Base-by-base conservation (phyloP, 2,888 invertebrate genomes). In the Drosophila pseudotakahashii region DNA sequence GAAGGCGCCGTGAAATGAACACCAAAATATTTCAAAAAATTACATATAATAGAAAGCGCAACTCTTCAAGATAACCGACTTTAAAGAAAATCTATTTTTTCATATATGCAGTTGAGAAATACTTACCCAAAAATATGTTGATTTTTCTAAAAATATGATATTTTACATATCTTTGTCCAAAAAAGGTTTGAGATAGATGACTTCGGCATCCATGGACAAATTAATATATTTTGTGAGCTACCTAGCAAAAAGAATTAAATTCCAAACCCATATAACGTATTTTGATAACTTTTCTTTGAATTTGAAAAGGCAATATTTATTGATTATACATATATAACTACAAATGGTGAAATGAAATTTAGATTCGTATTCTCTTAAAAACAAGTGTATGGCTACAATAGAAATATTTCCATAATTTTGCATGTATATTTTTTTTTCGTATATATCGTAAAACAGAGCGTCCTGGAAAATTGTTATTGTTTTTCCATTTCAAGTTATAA, bases 341-440 rank as follows among this genome's bases (percentile, higher is more conserved):
- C 26, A 45, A 45, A 26, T 26, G 1, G 13, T 59, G 11, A 41
- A 55, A 23, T 16, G 6, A 32, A 19, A 19, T 19, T 19, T 13
- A 52, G n/a, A 55, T 54, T 58, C 39, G 39, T 53, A 10, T 58
- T 37, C 26, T 19, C 11, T n/a, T 41, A 19, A 55, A 55, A 57
- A 5, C 11, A 42, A 42, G 11, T 44, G 0, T 10, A 30, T 34
- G 23, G 10, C 26, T 37, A 57, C 16, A 14, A 4, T 50, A 50
- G 13, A 10, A 36, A n/a, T 50, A 48, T 13, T 26, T 1, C 3
- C 3, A 14, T 10, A n/a, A 7, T 16, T 50, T 26, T 26, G 9
- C 4, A 13, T 23, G 2, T 37, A 26, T 23, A 7, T 37, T 13
- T 26, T 57, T 16, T 14, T 26, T 57, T 13, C 10, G 36, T 57